Conservation (phyloP, 2,888 invertebrate species). For the Subacronicta megacephala region DNA sequence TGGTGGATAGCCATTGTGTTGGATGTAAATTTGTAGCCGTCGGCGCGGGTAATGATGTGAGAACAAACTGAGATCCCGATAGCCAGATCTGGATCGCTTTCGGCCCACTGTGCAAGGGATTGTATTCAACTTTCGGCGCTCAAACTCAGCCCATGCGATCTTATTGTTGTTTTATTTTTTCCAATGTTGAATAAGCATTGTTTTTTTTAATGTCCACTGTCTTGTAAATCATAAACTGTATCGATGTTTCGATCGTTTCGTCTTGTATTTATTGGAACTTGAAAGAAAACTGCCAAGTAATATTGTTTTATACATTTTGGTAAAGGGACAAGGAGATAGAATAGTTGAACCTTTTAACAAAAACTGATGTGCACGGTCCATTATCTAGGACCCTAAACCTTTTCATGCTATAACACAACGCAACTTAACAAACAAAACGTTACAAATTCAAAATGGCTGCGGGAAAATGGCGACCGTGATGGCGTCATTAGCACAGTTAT, state of each 20-base stretch:
- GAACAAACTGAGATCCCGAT: constrained; percentile 89
- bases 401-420: constrained; percentile 68
- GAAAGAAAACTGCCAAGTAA: constrained; percentile 32
- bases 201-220: constrained; percentile 69
- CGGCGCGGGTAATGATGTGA: constrained; percentile 90
- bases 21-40: constrained; percentile 90
- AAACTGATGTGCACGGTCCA: constrained; percentile 64
- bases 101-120: constrained; percentile 80
- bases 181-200: constrained; percentile 72
- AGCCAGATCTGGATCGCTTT: constrained; percentile 86
- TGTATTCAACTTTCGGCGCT: constrained; percentile 80
- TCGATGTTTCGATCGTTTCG: constrained; percentile 47
- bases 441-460: constrained; percentile 77
- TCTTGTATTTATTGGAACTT: constrained; percentile 31
- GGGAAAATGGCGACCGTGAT: constrained; percentile 76
- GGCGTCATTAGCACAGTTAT: constrained; percentile 87
- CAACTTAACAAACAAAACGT: constrained; percentile 80
- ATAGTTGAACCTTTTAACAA: constrained; percentile 57
- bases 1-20: constrained; percentile 90
- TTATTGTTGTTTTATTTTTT: constrained; percentile 73
- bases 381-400: constrained; percentile 68
- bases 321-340: constrained; percentile 6
- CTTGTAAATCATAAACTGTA: constrained; percentile 75
- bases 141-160: constrained; percentile 67
- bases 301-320: constrained; percentile 27